Evolutionary conservation across 2,113 vertebrate species (phyloP).

Genomic region (Copsychus sechellarum): DNA sequence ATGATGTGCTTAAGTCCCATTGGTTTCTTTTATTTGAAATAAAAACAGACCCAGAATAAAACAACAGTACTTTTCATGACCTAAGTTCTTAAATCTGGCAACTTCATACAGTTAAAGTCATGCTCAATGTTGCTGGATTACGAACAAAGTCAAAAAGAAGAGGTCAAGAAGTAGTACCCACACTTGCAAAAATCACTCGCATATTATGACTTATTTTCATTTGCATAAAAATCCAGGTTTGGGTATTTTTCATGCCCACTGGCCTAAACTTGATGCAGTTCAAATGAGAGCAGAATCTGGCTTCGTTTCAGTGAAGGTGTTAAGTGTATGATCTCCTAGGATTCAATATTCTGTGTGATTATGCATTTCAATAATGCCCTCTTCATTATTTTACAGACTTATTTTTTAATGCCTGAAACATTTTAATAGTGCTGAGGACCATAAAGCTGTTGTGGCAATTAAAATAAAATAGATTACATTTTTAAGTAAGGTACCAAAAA

Average conservation of each 20-base stretch:
- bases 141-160: background rate
- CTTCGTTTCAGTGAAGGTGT: background rate
- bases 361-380: background rate
- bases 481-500: slow-evolving; percentile 24
- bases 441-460: slow-evolving; percentile 1
- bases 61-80: background rate
- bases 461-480: background rate
- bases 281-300: background rate
- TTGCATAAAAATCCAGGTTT: background rate
- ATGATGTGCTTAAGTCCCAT: background rate
- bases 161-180: background rate
- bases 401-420: background rate
- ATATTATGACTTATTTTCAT: background rate
- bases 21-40: background rate
- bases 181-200: background rate
- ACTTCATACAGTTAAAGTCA: background rate
- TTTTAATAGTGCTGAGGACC: background rate
- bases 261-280: background rate
- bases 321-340: background rate
- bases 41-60: background rate
- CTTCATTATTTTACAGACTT: background rate
- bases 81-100: background rate
- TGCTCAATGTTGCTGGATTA: background rate
- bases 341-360: background rate
- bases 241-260: background rate